A percentile compares a stretch with the other conserved stretches of the same genome.
phyloP scores from a whole-genome alignment of 2,888 invertebrate species.

The Aleiodes leptofemur region DNA sequence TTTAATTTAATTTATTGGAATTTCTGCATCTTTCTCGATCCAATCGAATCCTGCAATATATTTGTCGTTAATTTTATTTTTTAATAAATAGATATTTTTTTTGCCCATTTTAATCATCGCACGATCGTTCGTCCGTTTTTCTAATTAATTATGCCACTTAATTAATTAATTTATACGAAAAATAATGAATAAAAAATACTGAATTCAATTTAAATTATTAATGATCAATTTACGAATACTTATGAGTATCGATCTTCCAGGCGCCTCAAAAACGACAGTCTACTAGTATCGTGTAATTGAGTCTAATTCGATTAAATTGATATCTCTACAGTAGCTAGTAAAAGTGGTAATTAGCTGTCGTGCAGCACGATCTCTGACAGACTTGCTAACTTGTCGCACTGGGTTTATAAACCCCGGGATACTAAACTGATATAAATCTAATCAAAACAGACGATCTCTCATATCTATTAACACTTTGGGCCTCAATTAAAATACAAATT shows the following conservation, averaged over 20 bases:
- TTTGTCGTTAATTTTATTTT: conserved; percentile 34
- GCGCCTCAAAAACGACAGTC: conserved; percentile 38
- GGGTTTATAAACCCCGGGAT: conserved; percentile 2
- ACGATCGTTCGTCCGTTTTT: conserved; percentile 12
- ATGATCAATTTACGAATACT: conserved; percentile 8
- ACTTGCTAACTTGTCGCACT: conserved; percentile 22
- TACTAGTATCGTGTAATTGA: conserved; percentile 64
- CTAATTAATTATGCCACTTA: neutral
- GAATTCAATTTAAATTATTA: conserved; percentile 21
- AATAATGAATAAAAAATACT: neutral
- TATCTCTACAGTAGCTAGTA: conserved; percentile 39
- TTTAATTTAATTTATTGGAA: no score
- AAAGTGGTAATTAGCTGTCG: conserved; percentile 43
- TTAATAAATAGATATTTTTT: conserved; percentile 7
- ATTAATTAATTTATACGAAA: neutral
- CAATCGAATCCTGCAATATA: conserved; percentile 36
- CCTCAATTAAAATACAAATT: conserved; percentile 10
- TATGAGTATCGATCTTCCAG: conserved; percentile 40
- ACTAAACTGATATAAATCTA: conserved; percentile 14
- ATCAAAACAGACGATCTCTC: conserved; percentile 21
- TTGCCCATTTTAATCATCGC: conserved; percentile 8
- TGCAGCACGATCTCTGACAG: conserved; percentile 32
- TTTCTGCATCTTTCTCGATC: neutral
- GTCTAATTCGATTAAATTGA: conserved; percentile 68
- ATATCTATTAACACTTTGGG: conserved; percentile 5